Conservation (phyloP, 2,797 vertebrate genomes). For the Danio aesculapii region DNA sequence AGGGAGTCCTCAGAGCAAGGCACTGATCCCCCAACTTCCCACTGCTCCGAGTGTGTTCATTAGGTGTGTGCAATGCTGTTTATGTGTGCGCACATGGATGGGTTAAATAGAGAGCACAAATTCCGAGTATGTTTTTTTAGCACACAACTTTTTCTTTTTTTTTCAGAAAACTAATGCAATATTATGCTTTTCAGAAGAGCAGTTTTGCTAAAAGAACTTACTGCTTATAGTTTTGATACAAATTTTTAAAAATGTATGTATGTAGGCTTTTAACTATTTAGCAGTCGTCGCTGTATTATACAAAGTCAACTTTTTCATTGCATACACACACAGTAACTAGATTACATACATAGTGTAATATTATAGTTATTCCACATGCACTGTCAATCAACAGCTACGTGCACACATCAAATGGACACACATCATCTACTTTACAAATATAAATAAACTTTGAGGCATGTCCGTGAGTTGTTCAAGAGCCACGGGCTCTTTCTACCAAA, state of each 20-base stretch:
- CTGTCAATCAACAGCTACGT: conserved; percentile 50
- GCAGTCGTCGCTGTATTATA: conserved; percentile 22
- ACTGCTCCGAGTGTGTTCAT: too few relatives aligned
- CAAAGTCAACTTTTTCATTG: conserved; percentile 39
- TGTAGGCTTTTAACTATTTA: neutral
- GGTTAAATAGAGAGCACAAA: too few relatives aligned
- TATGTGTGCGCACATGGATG: too few relatives aligned
- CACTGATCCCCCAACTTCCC: too few relatives aligned
- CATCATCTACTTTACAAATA: conserved; percentile 45
- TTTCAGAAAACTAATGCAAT: too few relatives aligned
- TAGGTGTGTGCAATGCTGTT: too few relatives aligned
- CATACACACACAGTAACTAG: conserved; percentile 3
- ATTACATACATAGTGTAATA: conserved; percentile 30
- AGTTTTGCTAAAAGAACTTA: neutral
- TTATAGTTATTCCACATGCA: neutral
- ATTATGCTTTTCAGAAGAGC: too few relatives aligned
- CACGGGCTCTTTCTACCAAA: conserved; percentile 28
- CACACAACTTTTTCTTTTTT: too few relatives aligned
- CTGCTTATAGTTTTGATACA: neutral
- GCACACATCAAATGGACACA: conserved; percentile 26
- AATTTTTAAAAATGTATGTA: neutral
- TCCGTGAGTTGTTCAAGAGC: conserved; percentile 20
- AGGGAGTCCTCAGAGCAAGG: too few relatives aligned
- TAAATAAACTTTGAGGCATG: conserved; percentile 57
- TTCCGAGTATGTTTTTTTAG: too few relatives aligned